A percentile compares a stretch with the other conserved stretches of the same genome.
Conservation (phyloP, 1,140 invertebrate genomes). For the Drosophila parabipectinata region DNA sequence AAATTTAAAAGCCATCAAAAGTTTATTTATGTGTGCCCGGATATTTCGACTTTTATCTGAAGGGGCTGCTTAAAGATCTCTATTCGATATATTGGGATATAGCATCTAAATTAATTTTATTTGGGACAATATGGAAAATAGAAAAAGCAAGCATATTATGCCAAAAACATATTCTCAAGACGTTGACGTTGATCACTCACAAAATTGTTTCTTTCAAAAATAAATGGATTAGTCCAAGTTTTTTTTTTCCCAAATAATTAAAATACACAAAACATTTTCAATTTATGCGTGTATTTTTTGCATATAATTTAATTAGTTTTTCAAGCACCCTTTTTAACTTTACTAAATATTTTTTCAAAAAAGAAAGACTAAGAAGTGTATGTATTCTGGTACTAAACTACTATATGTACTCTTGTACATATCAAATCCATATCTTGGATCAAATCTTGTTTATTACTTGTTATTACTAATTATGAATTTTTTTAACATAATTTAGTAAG, state of each 20-base stretch:
- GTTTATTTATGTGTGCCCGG: constrained; percentile 45
- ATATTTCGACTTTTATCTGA: constrained; percentile 16
- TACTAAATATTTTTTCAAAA: too few species aligned
- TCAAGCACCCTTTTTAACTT: neutral
- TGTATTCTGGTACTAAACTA: too few species aligned
- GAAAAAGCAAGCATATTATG: neutral
- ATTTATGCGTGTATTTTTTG: too few species aligned
- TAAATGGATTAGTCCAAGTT: neutral
- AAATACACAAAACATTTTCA: too few species aligned
- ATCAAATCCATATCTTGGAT: too few species aligned
- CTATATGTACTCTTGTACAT: too few species aligned
- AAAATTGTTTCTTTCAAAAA: neutral
- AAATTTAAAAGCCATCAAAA: constrained; percentile 45
- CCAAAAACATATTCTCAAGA: neutral
- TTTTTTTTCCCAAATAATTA: neutral
- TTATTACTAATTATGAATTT: too few species aligned
- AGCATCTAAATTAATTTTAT: neutral
- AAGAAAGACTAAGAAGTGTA: too few species aligned
- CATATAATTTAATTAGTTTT: neutral
- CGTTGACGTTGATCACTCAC: neutral
- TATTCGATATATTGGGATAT: neutral
- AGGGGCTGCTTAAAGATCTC: constrained; percentile 1
- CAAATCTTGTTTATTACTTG: too few species aligned
- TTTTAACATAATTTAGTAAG: too few species aligned
- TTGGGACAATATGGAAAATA: neutral